Percentiles rank a stretch among this genome's conserved stretches.
These are phyloP conservation scores for Drosophila novamexicana DNA, from an alignment of 1,140 invertebrate species.

Conservation along the genomic window DNA sequence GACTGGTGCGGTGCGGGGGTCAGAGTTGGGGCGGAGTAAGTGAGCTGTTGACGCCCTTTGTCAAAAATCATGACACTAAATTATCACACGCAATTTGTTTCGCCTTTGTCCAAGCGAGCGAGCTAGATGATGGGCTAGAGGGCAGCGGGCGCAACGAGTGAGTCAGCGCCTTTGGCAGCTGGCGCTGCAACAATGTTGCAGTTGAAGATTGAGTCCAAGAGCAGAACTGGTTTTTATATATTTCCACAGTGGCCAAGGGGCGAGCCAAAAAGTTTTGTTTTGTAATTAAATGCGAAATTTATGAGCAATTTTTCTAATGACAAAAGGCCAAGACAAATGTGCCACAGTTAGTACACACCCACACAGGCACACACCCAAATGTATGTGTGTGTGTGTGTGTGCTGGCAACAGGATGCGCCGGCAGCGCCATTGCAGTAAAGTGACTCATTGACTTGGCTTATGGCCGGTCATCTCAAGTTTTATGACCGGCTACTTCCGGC, in stretches of 20 bases:
- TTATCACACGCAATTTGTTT: constrained; percentile 76
- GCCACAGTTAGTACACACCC: constrained; percentile 38
- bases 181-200: constrained; percentile 71
- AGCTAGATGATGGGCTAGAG: no score
- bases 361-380: constrained; percentile 4
- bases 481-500: constrained; percentile 79
- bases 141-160: constrained; percentile 26
- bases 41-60: constrained; percentile 74
- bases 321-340: constrained; percentile 74
- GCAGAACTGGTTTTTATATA: constrained; percentile 15
- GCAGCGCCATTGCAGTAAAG: constrained; percentile 65
- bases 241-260: neutral
- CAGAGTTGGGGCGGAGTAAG: constrained; percentile 50
- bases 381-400: no score
- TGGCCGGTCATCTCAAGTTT: constrained; percentile 75
- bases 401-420: constrained; percentile 3
- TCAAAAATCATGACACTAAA: constrained; percentile 81
- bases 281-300: constrained; percentile 78
- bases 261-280: constrained; percentile 39
- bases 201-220: constrained; percentile 46
- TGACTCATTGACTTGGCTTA: constrained; percentile 81
- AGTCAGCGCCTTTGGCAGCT: constrained; percentile 65
- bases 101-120: constrained; percentile 23
- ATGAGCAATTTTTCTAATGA: constrained; percentile 75
- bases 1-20: neutral